phyloP scores from a whole-genome alignment of 2,888 invertebrate species.

The Hirtodrosophila cameraria region DNA sequence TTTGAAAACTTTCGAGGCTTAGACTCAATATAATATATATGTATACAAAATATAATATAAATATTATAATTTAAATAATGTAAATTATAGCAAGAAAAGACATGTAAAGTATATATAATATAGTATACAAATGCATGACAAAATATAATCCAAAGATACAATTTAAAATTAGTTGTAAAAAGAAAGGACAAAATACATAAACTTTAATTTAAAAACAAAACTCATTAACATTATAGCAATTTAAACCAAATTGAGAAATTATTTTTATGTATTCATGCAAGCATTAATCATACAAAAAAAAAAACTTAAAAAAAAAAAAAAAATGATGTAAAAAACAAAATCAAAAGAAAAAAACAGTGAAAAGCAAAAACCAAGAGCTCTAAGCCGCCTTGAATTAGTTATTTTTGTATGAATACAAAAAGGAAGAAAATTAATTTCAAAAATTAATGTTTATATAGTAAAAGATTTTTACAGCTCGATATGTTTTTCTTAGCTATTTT shows the following conservation, averaged over 20 bases:
- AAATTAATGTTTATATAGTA: slow-evolving; percentile 60
- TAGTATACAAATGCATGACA: slow-evolving; percentile 62
- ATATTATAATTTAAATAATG: slow-evolving; percentile 52
- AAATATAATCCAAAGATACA: slow-evolving; percentile 72
- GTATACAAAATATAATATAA: slow-evolving; percentile 47
- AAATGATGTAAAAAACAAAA: slow-evolving; percentile 10
- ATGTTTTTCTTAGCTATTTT: slow-evolving; percentile 31
- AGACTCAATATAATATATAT: slow-evolving; percentile 51
- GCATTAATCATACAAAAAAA: slow-evolving; percentile 4
- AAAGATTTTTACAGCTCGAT: slow-evolving; percentile 41
- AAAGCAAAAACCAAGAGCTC: slow-evolving; percentile 72
- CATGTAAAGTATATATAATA: slow-evolving; percentile 68
- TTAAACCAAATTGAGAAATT: slow-evolving; percentile 59
- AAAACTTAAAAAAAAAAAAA: slow-evolving; percentile 19
- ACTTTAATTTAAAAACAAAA: slow-evolving; percentile 46
- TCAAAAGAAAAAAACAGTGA: slow-evolving; percentile 22
- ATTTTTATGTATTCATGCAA: slow-evolving; percentile 52
- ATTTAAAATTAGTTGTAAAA: slow-evolving; percentile 65
- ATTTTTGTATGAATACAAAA: slow-evolving; percentile 71
- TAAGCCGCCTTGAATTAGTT: slow-evolving; percentile 80
- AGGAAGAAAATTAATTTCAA: slow-evolving; percentile 53
- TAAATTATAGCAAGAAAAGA: slow-evolving; percentile 51
- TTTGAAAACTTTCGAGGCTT: slow-evolving; percentile 57
- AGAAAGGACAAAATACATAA: slow-evolving; percentile 67
- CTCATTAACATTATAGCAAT: slow-evolving; percentile 41